phyloP scores from a whole-genome alignment of 1,140 invertebrate species.

The Pectinophora gossypiella region DNA sequence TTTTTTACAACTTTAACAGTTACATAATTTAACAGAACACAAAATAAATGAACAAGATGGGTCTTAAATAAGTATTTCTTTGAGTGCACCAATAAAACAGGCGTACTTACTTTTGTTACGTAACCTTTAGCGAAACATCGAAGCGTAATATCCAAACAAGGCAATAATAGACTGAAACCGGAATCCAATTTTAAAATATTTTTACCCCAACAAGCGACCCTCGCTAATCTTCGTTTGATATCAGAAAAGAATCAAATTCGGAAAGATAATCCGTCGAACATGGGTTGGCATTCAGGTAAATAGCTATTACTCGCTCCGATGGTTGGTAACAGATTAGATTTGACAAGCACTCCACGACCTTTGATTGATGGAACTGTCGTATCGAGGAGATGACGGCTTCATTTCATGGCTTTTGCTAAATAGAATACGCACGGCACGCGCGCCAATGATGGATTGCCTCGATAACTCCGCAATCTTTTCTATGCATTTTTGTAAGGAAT shows the following conservation, averaged over 20 bases:
- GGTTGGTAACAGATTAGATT: slow-evolving; percentile 47
- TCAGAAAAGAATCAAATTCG: slow-evolving; percentile 51
- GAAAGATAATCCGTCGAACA: slow-evolving; percentile 52
- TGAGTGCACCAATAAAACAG: too few species aligned
- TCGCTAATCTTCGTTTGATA: slow-evolving; percentile 37
- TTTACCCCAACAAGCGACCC: slow-evolving; percentile 19
- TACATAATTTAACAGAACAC: too few species aligned
- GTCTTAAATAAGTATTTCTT: too few species aligned
- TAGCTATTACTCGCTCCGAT: slow-evolving; percentile 66
- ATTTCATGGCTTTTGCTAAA: slow-evolving; percentile 50
- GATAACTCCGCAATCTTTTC: too few species aligned
- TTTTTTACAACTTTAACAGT: too few species aligned
- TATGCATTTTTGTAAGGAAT: too few species aligned
- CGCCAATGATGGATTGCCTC: slow-evolving; percentile 20
- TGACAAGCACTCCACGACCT: slow-evolving; percentile 37
- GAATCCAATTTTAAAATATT: not conserved
- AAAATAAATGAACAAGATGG: too few species aligned
- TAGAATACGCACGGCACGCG: slow-evolving; percentile 42
- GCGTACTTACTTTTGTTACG: too few species aligned
- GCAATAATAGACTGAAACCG: too few species aligned
- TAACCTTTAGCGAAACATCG: too few species aligned
- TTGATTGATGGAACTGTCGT: slow-evolving; percentile 54
- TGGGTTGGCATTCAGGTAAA: slow-evolving; percentile 55
- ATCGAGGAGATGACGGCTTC: slow-evolving; percentile 33
- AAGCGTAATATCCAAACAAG: too few species aligned